Evolutionary conservation across 1,140 invertebrate genomes (phyloP).

Genomic region (Rhagoletis zephyria): DNA sequence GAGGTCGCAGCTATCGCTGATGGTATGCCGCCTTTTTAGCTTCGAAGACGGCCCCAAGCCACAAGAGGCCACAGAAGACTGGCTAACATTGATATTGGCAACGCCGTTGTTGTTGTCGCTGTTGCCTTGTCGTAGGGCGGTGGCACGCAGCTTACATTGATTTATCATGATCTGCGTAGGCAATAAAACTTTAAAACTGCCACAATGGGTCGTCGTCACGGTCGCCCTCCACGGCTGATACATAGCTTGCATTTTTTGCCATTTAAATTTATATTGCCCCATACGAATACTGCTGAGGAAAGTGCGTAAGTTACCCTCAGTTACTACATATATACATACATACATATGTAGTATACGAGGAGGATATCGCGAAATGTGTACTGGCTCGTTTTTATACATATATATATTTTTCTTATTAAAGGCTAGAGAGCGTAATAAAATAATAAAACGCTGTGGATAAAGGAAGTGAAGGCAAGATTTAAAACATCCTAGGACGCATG

Average conservation of each 20-base stretch:
- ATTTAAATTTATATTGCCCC: slow-evolving; percentile 18
- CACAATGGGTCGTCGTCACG: background rate
- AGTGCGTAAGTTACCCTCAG: background rate
- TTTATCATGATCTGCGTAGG: slow-evolving; percentile 53
- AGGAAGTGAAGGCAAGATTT: background rate
- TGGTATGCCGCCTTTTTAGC: slow-evolving; percentile 7
- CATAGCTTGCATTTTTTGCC: slow-evolving; percentile 26
- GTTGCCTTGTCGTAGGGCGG: slow-evolving; percentile 25
- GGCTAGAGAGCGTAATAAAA: too few species aligned
- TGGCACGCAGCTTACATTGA: slow-evolving; percentile 50
- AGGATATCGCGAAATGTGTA: slow-evolving; percentile 9
- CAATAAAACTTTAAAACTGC: slow-evolving; percentile 54
- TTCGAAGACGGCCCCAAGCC: slow-evolving; percentile 1
- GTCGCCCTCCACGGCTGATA: slow-evolving; percentile 32
- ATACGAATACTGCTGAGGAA: background rate
- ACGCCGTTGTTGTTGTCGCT: background rate
- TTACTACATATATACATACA: background rate
- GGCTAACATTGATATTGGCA: background rate
- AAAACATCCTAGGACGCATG: background rate
- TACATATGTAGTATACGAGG: background rate
- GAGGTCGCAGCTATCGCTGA: background rate
- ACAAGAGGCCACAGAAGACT: slow-evolving; percentile 21
- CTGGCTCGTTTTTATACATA: background rate
- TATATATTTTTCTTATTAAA: too few species aligned
- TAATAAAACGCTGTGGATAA: too few species aligned